A percentile compares a stretch with the other conserved stretches of the same genome.
Conservation (phyloP, 2,113 vertebrate genomes). For the Bubo bubo region DNA sequence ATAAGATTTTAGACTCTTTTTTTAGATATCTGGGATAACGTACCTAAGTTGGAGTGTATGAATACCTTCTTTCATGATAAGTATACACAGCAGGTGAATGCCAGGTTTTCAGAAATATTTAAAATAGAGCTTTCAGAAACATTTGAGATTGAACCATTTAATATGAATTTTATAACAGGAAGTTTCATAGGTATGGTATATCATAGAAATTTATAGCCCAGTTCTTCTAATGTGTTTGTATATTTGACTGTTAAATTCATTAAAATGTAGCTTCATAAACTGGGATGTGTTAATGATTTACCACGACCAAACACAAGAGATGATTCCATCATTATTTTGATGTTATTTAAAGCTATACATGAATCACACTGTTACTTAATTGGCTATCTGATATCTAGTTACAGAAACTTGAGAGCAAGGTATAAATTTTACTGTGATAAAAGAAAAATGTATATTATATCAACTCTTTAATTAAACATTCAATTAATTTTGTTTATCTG, state of each 20-base stretch:
- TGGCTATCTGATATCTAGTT: not conserved
- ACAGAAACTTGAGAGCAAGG: not conserved
- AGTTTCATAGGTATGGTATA: not conserved
- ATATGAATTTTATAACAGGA: not conserved
- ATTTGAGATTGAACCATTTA: not conserved
- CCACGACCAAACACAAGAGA: not conserved
- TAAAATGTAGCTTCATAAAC: not conserved
- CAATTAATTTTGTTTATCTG: not conserved
- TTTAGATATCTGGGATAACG: not conserved
- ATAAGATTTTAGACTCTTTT: not conserved
- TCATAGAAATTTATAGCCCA: not conserved
- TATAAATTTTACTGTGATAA: not conserved
- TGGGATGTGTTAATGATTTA: not conserved
- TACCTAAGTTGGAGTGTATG: not conserved
- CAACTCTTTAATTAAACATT: not conserved
- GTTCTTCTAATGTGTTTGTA: not conserved
- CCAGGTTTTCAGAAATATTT: not conserved
- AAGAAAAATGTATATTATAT: not conserved
- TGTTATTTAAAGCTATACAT: not conserved
- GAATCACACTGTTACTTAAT: not conserved
- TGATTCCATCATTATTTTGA: not conserved
- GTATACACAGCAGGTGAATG: not conserved
- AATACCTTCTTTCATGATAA: not conserved
- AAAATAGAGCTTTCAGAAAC: not conserved
- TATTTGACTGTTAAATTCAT: not conserved